phyloP scores from a whole-genome alignment of 1,140 invertebrate genomes.

The Diorhabda sublineata region DNA sequence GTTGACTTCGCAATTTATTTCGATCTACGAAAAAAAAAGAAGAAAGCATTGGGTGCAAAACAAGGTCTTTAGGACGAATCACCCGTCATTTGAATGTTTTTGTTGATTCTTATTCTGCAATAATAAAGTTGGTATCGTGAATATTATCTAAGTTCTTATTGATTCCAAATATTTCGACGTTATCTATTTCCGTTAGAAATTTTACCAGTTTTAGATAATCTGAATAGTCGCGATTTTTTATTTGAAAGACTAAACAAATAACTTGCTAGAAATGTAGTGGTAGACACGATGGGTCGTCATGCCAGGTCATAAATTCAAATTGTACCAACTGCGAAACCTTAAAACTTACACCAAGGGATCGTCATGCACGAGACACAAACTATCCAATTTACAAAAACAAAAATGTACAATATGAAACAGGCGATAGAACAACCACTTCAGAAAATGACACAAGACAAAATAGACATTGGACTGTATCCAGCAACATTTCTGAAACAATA shows the following conservation, averaged over 20 bases:
- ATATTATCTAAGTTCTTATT: constrained; percentile 9
- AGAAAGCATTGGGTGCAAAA: neutral
- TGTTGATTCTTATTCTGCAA: neutral
- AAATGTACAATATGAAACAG: too few species aligned
- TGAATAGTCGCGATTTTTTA: constrained; percentile 59
- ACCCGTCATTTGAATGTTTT: neutral
- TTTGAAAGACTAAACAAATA: constrained; percentile 47
- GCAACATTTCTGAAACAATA: constrained; percentile 55
- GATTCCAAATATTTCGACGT: constrained; percentile 19
- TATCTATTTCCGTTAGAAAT: constrained; percentile 19
- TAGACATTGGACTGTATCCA: constrained; percentile 46
- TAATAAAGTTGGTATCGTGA: neutral
- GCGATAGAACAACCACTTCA: too few species aligned
- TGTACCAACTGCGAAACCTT: too few species aligned
- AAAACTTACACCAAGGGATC: too few species aligned
- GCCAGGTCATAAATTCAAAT: too few species aligned
- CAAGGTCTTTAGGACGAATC: neutral
- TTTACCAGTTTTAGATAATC: constrained; percentile 48
- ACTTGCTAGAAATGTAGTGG: too few species aligned
- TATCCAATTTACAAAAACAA: too few species aligned
- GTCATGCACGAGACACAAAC: too few species aligned
- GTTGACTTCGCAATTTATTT: neutral
- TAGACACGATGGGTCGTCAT: too few species aligned
- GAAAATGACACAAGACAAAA: too few species aligned
- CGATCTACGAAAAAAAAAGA: neutral